These are phyloP conservation scores for Phaonia tiefii DNA, from an alignment of 2,888 invertebrate genomes.

Conservation along the genomic window DNA sequence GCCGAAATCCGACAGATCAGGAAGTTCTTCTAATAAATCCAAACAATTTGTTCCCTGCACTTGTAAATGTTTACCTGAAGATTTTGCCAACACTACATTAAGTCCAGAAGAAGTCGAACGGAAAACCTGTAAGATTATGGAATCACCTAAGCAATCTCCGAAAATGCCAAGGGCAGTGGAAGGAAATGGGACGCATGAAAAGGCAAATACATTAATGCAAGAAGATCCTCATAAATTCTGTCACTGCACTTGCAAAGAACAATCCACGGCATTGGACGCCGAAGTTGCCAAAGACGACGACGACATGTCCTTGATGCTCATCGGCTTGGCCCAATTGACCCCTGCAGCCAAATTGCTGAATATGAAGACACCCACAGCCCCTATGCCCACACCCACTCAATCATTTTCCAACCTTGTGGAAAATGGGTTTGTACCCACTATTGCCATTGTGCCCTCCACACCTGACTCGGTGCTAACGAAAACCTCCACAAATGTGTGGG, in stretches of 20 bases:
- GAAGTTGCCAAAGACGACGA: constrained; percentile 84
- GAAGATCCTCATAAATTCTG: constrained; percentile 71
- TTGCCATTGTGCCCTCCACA: constrained; percentile 88
- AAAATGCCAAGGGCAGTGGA: constrained; percentile 60
- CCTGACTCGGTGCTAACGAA: constrained; percentile 82
- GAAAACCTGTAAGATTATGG: constrained; percentile 79
- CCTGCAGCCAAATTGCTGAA: constrained; percentile 82
- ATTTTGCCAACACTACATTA: constrained; percentile 77
- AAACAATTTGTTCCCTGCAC: constrained; percentile 73
- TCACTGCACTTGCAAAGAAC: constrained; percentile 71
- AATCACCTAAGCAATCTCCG: constrained; percentile 75
- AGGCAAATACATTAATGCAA: background rate
- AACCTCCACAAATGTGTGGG: constrained; percentile 79
- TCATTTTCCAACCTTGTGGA: constrained; percentile 38
- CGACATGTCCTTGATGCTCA: constrained; percentile 85
- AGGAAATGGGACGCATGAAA: background rate
- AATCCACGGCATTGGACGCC: constrained; percentile 61
- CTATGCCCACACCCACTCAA: constrained; percentile 74
- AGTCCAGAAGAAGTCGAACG: constrained; percentile 79
- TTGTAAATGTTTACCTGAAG: constrained; percentile 79
- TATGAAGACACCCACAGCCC: constrained; percentile 68
- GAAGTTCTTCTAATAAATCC: constrained; percentile 48
- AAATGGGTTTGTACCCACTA: constrained; percentile 83
- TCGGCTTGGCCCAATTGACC: constrained; percentile 83
- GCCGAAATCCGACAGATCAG: constrained; percentile 43